Percentiles rank a stretch among this genome's conserved stretches.
These are phyloP conservation scores for Capitella teleta DNA, from an alignment of 1,140 invertebrate species.

Conservation along the genomic window DNA sequence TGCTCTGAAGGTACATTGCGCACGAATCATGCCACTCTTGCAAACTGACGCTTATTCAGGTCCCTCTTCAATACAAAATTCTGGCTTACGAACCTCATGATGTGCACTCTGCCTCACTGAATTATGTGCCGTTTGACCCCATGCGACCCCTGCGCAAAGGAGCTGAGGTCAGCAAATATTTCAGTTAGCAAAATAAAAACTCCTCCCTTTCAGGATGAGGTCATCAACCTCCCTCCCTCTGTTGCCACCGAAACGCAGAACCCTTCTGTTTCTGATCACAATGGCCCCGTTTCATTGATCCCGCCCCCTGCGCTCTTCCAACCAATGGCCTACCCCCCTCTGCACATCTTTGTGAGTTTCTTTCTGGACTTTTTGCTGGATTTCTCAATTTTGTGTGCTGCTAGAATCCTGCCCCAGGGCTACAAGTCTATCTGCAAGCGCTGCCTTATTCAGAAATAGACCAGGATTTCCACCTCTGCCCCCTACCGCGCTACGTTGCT, in stretches of 20 bases:
- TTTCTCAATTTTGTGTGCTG: no score
- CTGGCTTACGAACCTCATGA: slow-evolving; percentile 23
- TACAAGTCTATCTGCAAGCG: slow-evolving; percentile 34
- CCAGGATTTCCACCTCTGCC: slow-evolving; percentile 37
- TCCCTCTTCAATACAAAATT: slow-evolving; percentile 31
- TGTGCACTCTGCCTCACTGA: slow-evolving; percentile 21
- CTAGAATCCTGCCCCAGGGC: slow-evolving; percentile 38
- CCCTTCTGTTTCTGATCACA: neutral
- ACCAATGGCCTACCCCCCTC: slow-evolving; percentile 35
- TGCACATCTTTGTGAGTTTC: slow-evolving; percentile 41
- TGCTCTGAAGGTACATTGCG: slow-evolving; percentile 30
- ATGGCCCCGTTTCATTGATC: slow-evolving; percentile 14
- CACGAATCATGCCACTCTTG: no score
- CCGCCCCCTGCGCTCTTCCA: slow-evolving; percentile 33
- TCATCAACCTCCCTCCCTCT: slow-evolving; percentile 20
- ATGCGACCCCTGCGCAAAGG: slow-evolving; percentile 26
- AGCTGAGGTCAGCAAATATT: slow-evolving; percentile 33
- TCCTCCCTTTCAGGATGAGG: slow-evolving; percentile 21
- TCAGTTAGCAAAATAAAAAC: no score
- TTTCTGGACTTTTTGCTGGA: slow-evolving; percentile 40
- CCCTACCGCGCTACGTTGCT: slow-evolving; percentile 28
- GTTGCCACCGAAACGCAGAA: slow-evolving; percentile 8
- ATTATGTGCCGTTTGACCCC: slow-evolving; percentile 26
- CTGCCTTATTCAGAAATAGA: slow-evolving; percentile 36
- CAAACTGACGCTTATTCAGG: no score